Percentiles rank a stretch among this genome's conserved stretches.
Evolutionary conservation across 2,797 vertebrate genomes (phyloP).

Genomic region (Sarcophilus harrisii): DNA sequence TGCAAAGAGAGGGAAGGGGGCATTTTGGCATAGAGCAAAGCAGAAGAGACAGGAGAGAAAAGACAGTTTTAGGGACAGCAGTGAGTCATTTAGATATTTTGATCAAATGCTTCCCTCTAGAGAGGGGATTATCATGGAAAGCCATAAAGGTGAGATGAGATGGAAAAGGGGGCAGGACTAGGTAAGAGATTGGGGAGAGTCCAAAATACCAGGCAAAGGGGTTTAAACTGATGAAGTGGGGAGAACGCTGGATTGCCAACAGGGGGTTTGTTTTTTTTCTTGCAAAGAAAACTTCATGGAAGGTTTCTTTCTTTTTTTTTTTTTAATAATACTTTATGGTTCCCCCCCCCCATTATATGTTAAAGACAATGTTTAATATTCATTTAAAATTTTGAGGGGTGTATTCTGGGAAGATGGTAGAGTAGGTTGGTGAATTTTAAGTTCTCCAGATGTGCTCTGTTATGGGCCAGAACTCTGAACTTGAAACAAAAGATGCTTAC

Average conservation of each 20-base stretch:
- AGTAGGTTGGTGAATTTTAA: too few relatives aligned
- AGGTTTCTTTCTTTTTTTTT: too few relatives aligned
- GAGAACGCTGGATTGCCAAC: background rate
- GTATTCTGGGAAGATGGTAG: too few relatives aligned
- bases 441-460: too few relatives aligned
- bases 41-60: background rate
- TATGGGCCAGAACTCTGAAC: too few relatives aligned
- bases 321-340: background rate
- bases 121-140: background rate
- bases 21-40: background rate
- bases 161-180: background rate
- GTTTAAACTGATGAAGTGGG: background rate
- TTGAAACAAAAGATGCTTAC: too few relatives aligned
- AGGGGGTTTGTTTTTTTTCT: background rate
- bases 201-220: background rate
- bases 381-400: background rate
- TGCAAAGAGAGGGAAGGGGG: background rate
- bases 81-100: background rate
- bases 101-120: background rate
- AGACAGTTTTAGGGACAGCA: background rate
- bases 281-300: background rate
- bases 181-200: background rate
- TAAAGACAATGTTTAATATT: background rate
- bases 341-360: background rate
- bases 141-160: background rate